phyloP scores from a whole-genome alignment of 2,888 invertebrate species.

The Callyntrura guangdongensis region DNA sequence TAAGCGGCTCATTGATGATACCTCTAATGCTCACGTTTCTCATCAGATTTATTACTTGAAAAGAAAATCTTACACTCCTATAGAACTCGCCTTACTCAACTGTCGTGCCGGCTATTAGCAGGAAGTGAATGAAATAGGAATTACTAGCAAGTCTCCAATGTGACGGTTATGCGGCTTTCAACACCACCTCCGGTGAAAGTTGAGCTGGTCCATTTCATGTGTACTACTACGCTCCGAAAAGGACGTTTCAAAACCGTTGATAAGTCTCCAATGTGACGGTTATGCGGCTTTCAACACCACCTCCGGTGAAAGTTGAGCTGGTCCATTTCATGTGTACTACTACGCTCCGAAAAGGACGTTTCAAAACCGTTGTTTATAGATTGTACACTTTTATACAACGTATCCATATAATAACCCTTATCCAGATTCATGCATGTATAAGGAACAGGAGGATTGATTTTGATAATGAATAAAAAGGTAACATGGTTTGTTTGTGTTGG shows the following conservation, averaged over 20 bases:
- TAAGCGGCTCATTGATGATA: neutral
- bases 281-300: slow-evolving; percentile 7
- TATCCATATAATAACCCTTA: neutral
- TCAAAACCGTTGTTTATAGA: no score
- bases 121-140: slow-evolving; percentile 2
- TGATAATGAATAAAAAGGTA: slow-evolving; percentile 19
- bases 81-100: no score
- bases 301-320: slow-evolving; percentile 34
- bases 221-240: no score
- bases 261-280: neutral
- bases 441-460: no score
- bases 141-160: neutral
- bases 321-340: neutral
- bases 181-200: slow-evolving; percentile 27
- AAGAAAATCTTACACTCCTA: neutral
- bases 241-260: no score
- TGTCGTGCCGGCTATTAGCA: neutral
- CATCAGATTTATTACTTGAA: neutral
- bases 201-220: neutral
- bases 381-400: neutral
- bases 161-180: slow-evolving; percentile 27
- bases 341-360: no score
- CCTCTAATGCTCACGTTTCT: slow-evolving; percentile 19
- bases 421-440: no score
- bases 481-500: slow-evolving; percentile 35